These are phyloP conservation scores for Hyposoter dolosus DNA, from an alignment of 2,888 invertebrate genomes.

Conservation along the genomic window DNA sequence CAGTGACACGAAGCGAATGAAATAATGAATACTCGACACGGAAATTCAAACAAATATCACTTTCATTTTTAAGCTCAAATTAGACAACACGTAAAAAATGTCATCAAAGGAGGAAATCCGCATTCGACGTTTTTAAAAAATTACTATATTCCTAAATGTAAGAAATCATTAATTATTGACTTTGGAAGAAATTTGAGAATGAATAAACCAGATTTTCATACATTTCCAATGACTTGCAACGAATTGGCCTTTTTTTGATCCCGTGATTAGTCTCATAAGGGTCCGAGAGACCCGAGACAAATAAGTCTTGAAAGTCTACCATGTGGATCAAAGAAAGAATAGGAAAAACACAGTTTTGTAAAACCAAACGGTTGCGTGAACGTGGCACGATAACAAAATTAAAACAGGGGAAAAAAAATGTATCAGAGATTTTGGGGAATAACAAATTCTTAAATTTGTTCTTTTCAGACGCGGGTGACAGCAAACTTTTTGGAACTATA, in stretches of 20 bases:
- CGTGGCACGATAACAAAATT: not conserved
- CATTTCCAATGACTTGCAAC: not conserved
- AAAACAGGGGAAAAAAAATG: not conserved
- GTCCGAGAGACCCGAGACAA: not conserved
- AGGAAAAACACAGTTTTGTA: not conserved
- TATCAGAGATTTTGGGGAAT: not conserved
- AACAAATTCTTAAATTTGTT: not conserved
- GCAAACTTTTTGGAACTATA: conserved; percentile 93
- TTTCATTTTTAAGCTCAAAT: not conserved
- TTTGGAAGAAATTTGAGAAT: not conserved
- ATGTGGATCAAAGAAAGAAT: not conserved
- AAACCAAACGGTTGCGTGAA: not conserved
- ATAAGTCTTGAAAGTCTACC: too few species aligned
- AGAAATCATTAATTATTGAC: not conserved
- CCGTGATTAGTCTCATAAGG: not conserved
- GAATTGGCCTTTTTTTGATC: not conserved
- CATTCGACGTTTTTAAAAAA: not conserved
- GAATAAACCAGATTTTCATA: not conserved
- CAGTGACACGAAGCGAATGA: not conserved
- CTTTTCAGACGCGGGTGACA: conserved; percentile 92
- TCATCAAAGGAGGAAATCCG: not conserved
- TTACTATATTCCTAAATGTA: not conserved
- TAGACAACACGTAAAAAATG: not conserved
- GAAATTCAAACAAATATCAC: not conserved
- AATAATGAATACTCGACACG: not conserved